Evolutionary conservation across 2,797 vertebrate species (phyloP).

Genomic region (Hydrophis major): DNA sequence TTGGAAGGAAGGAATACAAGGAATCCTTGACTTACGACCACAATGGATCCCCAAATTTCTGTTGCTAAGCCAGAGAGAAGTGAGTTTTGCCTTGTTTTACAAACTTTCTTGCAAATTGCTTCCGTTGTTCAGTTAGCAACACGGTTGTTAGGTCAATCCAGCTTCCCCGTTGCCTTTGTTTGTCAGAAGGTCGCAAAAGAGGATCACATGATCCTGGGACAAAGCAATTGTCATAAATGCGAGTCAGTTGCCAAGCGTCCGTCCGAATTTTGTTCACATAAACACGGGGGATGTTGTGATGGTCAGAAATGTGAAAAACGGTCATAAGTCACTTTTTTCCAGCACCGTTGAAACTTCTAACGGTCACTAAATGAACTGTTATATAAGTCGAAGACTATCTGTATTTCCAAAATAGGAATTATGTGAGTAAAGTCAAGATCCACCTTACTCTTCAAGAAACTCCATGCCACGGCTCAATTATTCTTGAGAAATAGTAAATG

Average conservation of each 20-base stretch:
- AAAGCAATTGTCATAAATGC: not conserved
- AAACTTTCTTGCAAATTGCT: not conserved
- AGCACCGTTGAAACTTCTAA: not conserved
- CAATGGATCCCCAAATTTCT: too few species aligned
- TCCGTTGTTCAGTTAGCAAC: not conserved
- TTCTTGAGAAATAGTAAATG: not conserved
- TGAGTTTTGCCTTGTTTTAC: too few species aligned
- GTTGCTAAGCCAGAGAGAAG: too few species aligned
- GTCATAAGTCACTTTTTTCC: not conserved
- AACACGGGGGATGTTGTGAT: rapidly evolving
- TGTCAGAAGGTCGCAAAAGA: not conserved
- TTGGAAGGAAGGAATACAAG: too few species aligned
- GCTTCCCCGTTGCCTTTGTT: not conserved
- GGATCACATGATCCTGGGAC: not conserved
- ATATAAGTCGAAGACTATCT: not conserved
- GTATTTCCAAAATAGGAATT: not conserved
- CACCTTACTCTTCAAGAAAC: not conserved
- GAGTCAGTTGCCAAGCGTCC: not conserved
- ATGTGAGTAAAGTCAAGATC: not conserved
- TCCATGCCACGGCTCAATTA: not conserved
- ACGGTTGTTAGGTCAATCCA: not conserved
- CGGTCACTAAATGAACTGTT: not conserved
- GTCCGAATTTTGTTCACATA: not conserved
- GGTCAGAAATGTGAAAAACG: not conserved
- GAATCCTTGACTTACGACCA: too few species aligned